These are phyloP conservation scores for Embiotoca jacksoni DNA, from an alignment of 2,113 vertebrate species.

Conservation along the genomic window DNA sequence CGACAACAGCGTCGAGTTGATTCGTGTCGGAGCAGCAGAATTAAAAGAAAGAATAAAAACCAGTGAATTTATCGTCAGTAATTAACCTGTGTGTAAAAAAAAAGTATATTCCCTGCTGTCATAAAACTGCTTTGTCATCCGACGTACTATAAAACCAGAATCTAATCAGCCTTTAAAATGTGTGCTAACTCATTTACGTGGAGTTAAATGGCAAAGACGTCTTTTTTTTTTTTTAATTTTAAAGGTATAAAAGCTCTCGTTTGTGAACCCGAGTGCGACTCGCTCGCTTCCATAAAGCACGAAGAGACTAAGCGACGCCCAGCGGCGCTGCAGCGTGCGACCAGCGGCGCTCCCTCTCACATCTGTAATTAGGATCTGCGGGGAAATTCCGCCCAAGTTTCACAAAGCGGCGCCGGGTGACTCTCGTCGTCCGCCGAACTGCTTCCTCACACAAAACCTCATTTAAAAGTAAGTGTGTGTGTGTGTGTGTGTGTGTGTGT, in stretches of 20 bases:
- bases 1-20: neutral
- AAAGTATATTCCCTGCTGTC: neutral
- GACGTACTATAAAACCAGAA: too few species aligned
- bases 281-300: neutral
- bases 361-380: constrained; percentile 71
- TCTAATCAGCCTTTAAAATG: too few species aligned
- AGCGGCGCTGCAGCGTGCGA: constrained; percentile 13
- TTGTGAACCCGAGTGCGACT: neutral
- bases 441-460: constrained; percentile 44
- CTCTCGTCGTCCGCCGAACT: constrained; percentile 20
- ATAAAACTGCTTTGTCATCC: neutral
- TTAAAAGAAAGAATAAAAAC: neutral
- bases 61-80: neutral
- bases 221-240: too few species aligned
- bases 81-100: too few species aligned
- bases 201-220: too few species aligned
- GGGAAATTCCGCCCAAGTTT: constrained; percentile 69
- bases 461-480: too few species aligned
- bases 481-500: too few species aligned
- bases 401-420: constrained; percentile 33
- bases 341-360: constrained; percentile 60
- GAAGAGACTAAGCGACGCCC: constrained; percentile 22
- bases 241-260: too few species aligned
- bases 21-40: neutral
- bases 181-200: too few species aligned